Conservation (phyloP, 2,888 invertebrate species). For the Meandrusa payeni region DNA sequence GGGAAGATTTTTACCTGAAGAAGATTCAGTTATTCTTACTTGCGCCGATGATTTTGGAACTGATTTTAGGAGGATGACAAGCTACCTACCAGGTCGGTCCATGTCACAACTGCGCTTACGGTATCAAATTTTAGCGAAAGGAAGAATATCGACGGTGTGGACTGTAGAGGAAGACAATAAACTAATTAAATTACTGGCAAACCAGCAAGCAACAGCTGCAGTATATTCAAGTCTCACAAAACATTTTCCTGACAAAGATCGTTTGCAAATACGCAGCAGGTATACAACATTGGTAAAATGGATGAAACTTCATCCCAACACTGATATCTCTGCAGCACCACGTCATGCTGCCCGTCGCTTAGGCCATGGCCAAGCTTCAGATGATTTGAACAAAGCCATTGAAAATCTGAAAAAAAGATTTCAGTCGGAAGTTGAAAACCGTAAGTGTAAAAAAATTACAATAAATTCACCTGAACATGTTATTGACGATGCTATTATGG, state of each 20-base stretch:
- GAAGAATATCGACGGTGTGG: conserved; percentile 76
- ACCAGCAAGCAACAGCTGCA: conserved; percentile 56
- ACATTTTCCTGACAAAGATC: conserved; percentile 75
- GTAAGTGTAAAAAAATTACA: conserved; percentile 40
- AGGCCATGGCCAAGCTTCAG: conserved; percentile 43
- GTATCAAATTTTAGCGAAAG: conserved; percentile 73
- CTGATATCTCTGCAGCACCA: conserved; percentile 54
- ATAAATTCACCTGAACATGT: conserved; percentile 41
- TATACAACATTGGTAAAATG: conserved; percentile 76
- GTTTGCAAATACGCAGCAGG: conserved; percentile 82
- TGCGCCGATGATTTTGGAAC: conserved; percentile 82
- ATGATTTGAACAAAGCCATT: conserved; percentile 54
- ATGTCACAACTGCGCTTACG: conserved; percentile 81
- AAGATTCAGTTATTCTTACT: conserved; percentile 84
- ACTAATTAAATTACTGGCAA: conserved; percentile 76
- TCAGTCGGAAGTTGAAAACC: conserved; percentile 43
- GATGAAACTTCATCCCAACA: conserved; percentile 68
- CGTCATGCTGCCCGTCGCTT: conserved; percentile 55
- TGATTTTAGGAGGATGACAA: conserved; percentile 80
- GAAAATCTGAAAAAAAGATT: conserved; percentile 57
- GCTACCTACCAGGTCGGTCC: conserved; percentile 83
- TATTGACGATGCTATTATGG: conserved; percentile 56
- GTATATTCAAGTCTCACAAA: conserved; percentile 69
- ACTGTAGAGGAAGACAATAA: conserved; percentile 81
- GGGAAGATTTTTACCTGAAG: conserved; percentile 83